These are phyloP conservation scores for Myotis findleyi DNA, from an alignment of 2,797 vertebrate species.

Conservation along the genomic window DNA sequence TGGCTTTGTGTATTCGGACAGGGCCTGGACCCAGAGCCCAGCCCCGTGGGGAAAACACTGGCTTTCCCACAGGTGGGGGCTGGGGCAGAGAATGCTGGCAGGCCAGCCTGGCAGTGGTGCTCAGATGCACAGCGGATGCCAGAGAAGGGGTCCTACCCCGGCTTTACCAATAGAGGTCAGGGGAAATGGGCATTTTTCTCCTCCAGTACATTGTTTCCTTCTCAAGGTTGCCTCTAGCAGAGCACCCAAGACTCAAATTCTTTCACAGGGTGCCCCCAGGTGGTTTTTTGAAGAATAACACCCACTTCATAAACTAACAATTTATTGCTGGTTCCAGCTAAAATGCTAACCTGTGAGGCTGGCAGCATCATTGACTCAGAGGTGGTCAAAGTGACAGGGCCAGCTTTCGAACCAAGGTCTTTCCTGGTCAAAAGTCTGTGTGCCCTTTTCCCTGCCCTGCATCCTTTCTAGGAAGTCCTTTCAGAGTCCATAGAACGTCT, in stretches of 20 bases:
- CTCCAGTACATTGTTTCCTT: background rate
- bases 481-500: background rate
- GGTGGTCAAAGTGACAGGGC: background rate
- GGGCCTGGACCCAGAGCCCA: background rate
- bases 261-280: constrained; percentile 48
- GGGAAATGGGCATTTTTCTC: background rate
- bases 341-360: background rate
- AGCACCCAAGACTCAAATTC: background rate
- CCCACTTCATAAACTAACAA: background rate
- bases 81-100: background rate
- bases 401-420: background rate
- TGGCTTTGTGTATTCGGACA: constrained; percentile 18
- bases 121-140: background rate
- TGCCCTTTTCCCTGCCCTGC: background rate
- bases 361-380: background rate
- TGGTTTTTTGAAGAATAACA: background rate
- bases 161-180: background rate
- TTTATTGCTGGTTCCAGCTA: background rate
- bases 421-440: background rate
- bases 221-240: rapidly evolving
- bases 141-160: background rate
- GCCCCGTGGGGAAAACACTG: background rate
- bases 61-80: constrained; percentile 21
- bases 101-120: background rate
- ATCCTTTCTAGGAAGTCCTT: background rate